Conservation (phyloP, 2,888 invertebrate genomes). For the Orchesellides sinensis region DNA sequence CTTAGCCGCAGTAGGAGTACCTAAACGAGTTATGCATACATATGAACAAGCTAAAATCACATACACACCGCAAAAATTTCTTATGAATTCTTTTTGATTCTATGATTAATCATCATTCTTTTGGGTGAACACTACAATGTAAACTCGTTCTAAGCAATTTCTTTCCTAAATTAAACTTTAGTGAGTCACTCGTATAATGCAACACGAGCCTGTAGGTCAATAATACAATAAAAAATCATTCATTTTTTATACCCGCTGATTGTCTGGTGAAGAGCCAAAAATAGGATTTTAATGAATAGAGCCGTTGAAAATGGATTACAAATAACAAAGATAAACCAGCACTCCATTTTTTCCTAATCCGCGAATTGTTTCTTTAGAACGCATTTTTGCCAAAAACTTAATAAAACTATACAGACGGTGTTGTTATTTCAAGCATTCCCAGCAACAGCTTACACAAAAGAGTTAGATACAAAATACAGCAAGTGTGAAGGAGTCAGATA, state of each 20-base stretch:
- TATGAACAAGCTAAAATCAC: conserved; percentile 1
- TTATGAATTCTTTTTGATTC: not conserved
- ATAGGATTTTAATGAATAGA: not conserved
- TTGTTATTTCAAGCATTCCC: conserved; percentile 25
- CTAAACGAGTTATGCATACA: not conserved
- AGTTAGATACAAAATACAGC: not conserved
- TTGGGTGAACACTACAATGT: not conserved
- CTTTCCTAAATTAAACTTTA: not conserved
- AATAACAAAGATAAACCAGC: not conserved
- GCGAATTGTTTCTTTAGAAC: not conserved
- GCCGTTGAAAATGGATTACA: not conserved
- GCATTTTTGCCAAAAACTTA: not conserved
- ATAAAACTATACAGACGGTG: not conserved
- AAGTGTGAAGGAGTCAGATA: not conserved
- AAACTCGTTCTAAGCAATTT: no score
- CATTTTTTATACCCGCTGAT: no score
- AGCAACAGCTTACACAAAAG: conserved; percentile 2
- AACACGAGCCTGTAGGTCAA: not conserved
- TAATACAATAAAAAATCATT: not conserved
- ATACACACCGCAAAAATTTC: not conserved
- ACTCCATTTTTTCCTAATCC: not conserved
- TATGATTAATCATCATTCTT: not conserved
- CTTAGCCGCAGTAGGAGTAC: no score
- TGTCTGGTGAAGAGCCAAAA: not conserved
- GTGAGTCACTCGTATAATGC: not conserved